Evolutionary conservation across 2,113 vertebrate species (phyloP), one percentile per base, ranked within the genome.

Genomic region (Syngnathus scovelli): DNA sequence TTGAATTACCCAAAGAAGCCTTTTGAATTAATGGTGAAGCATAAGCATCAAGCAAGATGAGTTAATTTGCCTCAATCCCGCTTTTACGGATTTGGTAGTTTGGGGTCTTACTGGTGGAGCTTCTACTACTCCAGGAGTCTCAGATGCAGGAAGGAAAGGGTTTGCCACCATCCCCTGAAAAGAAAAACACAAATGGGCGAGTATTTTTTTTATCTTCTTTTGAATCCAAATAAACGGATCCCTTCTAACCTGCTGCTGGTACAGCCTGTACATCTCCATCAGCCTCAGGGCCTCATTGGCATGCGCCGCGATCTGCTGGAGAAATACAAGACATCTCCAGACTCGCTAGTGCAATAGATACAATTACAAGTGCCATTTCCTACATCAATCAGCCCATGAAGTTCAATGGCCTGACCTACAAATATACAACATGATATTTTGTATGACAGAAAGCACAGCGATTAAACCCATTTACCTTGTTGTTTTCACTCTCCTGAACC

Each of bases 221-320:
- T 4, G 2, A 2, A 3, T 66, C 1, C 70, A 71, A 39, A 19
- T 41, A 38, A 51, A 66, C 16, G 13, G 27, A 49, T 49, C 46
- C 48, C 16, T 46, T 10, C 70, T 82, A 39, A 90, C 91, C 89
- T 89, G 89, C 76, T 90, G 90, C 81, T 80, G 85, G 66, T 84
- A 85, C 43, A 89, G 38, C 68, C 91, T 83, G 81, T 89, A 87
- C 66, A 91, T 69, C 72, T 91, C 87, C 90, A 90, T 91, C 83
- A 87, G 82, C 80, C 86, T 85, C 69, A 89, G 74, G 78, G 86
- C 89, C 41, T 77, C 78, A 78, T 90, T 88, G 73, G 89, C 86
- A 80, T 90, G 86, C 5, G 79, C 80, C 8, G 77, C 80, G 72
- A 71, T 67, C 80, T 88, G 88, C 75, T 79, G 68, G 55, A 68